phyloP scores from a whole-genome alignment of 2,113 vertebrate genomes.

The Gallinago media region DNA sequence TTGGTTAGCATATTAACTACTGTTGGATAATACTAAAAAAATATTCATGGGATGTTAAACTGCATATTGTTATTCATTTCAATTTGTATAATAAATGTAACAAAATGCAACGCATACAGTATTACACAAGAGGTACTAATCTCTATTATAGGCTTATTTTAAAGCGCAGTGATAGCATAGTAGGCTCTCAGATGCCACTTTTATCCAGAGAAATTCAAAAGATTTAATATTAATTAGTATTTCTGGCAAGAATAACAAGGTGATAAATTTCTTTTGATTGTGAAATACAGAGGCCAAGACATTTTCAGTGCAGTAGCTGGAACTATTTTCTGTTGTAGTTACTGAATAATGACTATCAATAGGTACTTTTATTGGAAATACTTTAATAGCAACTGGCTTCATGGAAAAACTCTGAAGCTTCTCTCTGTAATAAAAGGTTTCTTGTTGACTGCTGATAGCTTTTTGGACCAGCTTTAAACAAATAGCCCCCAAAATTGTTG shows the following conservation, averaged over 20 bases:
- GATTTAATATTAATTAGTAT: conserved; percentile 61
- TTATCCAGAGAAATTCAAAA: conserved; percentile 55
- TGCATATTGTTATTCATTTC: conserved; percentile 81
- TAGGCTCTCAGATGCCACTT: conserved; percentile 21
- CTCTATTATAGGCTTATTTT: conserved; percentile 63
- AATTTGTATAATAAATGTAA: conserved; percentile 81
- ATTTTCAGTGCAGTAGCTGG: conserved; percentile 18
- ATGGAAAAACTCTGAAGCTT: conserved; percentile 5
- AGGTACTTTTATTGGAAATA: conserved; percentile 37
- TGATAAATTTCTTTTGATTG: conserved; percentile 40
- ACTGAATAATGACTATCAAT: conserved; percentile 41
- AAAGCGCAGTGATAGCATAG: conserved; percentile 5
- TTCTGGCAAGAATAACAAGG: conserved; percentile 42
- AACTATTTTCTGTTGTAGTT: conserved; percentile 32
- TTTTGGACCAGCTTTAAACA: conserved; percentile 18
- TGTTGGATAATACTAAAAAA: conserved; percentile 72
- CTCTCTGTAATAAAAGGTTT: neutral
- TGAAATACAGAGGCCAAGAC: neutral
- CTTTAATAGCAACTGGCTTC: conserved; percentile 16
- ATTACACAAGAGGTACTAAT: conserved; percentile 72
- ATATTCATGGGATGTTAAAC: conserved; percentile 80
- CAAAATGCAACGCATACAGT: conserved; percentile 73
- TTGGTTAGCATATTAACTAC: conserved; percentile 83
- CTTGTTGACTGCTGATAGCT: neutral
- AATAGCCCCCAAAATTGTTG: neutral